Conservation (phyloP, 2,797 vertebrate species). For the Sylvilagus floridanus region DNA sequence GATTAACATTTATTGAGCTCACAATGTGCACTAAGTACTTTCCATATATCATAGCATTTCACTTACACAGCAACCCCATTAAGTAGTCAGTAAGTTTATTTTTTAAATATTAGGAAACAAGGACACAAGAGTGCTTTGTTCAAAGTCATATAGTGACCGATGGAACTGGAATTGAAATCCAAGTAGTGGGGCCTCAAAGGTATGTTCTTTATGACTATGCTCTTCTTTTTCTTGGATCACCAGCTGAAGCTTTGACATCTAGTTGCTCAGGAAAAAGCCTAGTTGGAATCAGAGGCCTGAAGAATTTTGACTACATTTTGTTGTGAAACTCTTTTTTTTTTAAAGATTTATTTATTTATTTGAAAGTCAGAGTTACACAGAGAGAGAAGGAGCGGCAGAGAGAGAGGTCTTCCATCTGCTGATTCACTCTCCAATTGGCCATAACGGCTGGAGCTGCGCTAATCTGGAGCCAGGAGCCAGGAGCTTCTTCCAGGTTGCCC, state of each 20-base stretch:
- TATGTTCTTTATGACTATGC: not conserved
- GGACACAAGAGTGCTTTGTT: not conserved
- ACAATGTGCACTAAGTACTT: conserved; percentile 6
- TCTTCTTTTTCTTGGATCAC: not conserved
- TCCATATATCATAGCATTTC: conserved; percentile 29
- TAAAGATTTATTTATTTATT: too few relatives aligned
- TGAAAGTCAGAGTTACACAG: too few relatives aligned
- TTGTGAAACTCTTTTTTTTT: not conserved
- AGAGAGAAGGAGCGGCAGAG: too few relatives aligned
- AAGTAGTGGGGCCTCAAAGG: not conserved
- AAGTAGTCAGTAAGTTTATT: not conserved
- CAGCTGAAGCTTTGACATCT: not conserved
- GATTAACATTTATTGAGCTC: conserved; percentile 25
- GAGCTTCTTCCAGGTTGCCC: too few relatives aligned
- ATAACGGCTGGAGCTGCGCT: too few relatives aligned
- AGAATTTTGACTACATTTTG: not conserved
- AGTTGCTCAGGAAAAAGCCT: not conserved
- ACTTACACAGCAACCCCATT: not conserved
- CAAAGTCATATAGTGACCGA: not conserved
- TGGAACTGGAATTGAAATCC: not conserved
- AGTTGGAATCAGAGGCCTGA: not conserved
- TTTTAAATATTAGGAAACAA: conserved; percentile 23
- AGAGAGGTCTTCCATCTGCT: too few relatives aligned
- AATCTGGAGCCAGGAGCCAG: too few relatives aligned
- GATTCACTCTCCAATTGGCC: too few relatives aligned